phyloP scores from a whole-genome alignment of 2,113 vertebrate species.

The Eulacestoma nigropectus region DNA sequence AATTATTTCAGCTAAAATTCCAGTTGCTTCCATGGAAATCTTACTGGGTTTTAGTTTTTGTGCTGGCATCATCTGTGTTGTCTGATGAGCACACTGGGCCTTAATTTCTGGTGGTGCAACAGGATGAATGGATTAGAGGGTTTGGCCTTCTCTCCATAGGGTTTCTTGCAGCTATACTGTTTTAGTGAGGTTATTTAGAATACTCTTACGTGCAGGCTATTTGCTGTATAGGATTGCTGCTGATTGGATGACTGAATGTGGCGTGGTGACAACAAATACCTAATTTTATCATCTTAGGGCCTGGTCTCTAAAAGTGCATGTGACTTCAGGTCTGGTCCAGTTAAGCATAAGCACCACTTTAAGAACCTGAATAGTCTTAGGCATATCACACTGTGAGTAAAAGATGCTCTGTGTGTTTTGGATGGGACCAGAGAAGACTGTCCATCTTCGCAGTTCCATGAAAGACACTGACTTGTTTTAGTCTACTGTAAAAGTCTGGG shows the following conservation, averaged over 20 bases:
- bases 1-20: neutral
- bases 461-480: neutral
- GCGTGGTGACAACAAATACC: neutral
- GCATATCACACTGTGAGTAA: neutral
- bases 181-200: neutral
- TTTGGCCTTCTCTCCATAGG: neutral
- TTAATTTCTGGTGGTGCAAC: slow-evolving; percentile 11
- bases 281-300: neutral
- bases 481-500: neutral
- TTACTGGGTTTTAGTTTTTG: neutral
- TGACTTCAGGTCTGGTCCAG: neutral
- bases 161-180: neutral
- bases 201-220: neutral
- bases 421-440: neutral
- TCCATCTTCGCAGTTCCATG: neutral
- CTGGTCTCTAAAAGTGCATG: neutral
- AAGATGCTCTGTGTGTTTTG: neutral
- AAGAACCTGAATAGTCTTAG: neutral
- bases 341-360: neutral
- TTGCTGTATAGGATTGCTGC: neutral
- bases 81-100: neutral
- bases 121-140: neutral
- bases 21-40: neutral
- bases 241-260: neutral
- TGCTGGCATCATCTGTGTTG: neutral